Evolutionary conservation across 2,113 vertebrate genomes (phyloP), one percentile per base, ranked within the genome.

Genomic region (Apteryx mantelli): DNA sequence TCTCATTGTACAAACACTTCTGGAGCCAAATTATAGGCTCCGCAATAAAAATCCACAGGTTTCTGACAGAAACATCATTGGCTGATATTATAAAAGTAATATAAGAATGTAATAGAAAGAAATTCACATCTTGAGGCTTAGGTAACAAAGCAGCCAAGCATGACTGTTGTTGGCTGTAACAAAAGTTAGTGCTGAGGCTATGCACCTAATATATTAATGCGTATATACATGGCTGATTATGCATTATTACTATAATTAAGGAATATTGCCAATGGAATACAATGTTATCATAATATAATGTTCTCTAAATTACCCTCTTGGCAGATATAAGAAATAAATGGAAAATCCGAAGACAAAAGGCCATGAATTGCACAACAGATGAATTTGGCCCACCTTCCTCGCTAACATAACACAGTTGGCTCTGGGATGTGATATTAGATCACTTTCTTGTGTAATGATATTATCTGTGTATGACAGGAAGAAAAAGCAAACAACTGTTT

Each of bases 181-280:
- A 78, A 53, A 71, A 91, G 52, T 61, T 17, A 79, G 46, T 7
- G 65, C 61, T 82, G 84, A 76, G 93, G 71, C 74, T 89, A 52
- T 7, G 42, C 2, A 50, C 32, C 78, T 82, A 82, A 91, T 85
- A 77, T 48, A 94, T 96, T 92, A 91, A 95, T 65, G 74, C 81
- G 56, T 52, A 85, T 2, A 0, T 96, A 80, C 93, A 85, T 80
- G 78, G 82, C 70, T 82, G 94, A 97, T 97, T 96, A 95, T 96
- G 66, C 95, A 89, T 95, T 95, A 96, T 95, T 96, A 96, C 91
- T 91, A 76, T 94, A 96, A 82, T 94, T 95, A 97, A 93, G 78
- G 89, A 89, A 89, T 96, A 96, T 79, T 95, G 66, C 87, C 84
- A 91, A 71, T 89, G 61, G 93, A 96, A 94, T 96, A 89, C 78